Percentiles rank a stretch among this genome's conserved stretches.
Evolutionary conservation across 1,140 invertebrate species (phyloP).

Genomic region (Melitaea cinxia): DNA sequence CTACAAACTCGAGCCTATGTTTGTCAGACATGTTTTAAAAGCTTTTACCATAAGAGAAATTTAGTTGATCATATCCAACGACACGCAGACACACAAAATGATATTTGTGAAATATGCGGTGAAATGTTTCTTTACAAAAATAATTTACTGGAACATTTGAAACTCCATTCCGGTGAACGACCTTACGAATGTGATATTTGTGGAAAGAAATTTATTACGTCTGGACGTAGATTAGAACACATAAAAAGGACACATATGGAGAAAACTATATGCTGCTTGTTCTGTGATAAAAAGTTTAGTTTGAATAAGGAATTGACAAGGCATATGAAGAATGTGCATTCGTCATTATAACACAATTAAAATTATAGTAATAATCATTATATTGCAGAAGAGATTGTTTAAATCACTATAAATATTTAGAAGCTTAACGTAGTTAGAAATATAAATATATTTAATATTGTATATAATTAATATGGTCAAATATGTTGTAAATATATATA

Average conservation of each 20-base stretch:
- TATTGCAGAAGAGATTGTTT: no score
- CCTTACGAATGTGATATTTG: conserved; percentile 61
- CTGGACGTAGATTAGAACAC: conserved; percentile 58
- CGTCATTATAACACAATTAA: conserved; percentile 18
- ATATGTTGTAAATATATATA: no score
- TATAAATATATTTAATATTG: no score
- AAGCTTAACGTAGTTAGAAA: no score
- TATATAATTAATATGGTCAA: no score
- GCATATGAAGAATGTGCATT: conserved; percentile 59
- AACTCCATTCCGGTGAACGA: conserved; percentile 51
- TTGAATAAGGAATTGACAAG: conserved; percentile 57
- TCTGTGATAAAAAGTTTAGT: conserved; percentile 62
- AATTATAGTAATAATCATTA: no score
- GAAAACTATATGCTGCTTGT: conserved; percentile 48
- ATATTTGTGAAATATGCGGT: conserved; percentile 62
- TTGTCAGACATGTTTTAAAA: conserved; percentile 56
- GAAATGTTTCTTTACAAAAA: conserved; percentile 52
- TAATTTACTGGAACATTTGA: conserved; percentile 57
- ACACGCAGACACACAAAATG: conserved; percentile 47
- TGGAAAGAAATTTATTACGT: conserved; percentile 53
- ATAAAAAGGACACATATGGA: conserved; percentile 57
- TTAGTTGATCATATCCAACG: conserved; percentile 51
- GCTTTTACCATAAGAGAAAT: conserved; percentile 64
- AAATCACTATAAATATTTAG: no score
- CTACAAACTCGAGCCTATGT: conserved; percentile 49